Base-by-base conservation (phyloP, 2,113 vertebrate species). In the Pachyramphus minor region DNA sequence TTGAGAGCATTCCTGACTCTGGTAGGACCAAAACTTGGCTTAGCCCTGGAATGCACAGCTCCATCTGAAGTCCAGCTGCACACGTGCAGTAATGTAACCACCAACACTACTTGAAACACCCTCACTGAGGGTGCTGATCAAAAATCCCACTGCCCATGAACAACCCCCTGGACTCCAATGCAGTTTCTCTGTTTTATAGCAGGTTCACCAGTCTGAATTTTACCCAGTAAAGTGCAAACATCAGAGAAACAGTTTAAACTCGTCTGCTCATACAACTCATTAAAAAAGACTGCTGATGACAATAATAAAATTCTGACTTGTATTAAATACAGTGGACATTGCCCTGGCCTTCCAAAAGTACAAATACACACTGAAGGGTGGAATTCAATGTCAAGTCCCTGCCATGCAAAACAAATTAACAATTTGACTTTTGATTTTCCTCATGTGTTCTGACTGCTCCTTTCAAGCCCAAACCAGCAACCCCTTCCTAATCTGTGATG, bases 211-310 rank as follows among this genome's bases (percentile, higher is more conserved):
- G 63, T 22, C 14, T 62, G 33, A 90, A 74, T 67, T 80, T 69
- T 47, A 71, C 42, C 19, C 30, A 90, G 30, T 5, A 44, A 69
- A 52, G 20, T 8, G 6, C n/a, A 91, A 78, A 62, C 2, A 4
- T 25, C n/a, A 73, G 30, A 39, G 25, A 63, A 71, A 63, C 3
- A 49, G 12, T 18, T 78, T 33, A 49, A 89, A 45, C 23, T 53
- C 2, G 0, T 6, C 45, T 30, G 4, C 52, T 62, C 16, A 22
- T 1, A 31, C 18, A 63, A 62, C 37, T 50, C 2, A 41, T 50
- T 73, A 19, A 0, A 78, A 68, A 37, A 73, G 27, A 7, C 42
- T 67, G 22, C 19, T 53, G 85, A 50, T 11, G 18, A 25, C 28
- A 67, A 8, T 7, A 90, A 41, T 37, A 45, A 59, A 53, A 33